Percentiles rank a stretch among this genome's conserved stretches.
Evolutionary conservation across 1,140 invertebrate genomes (phyloP).

Genomic region (Pogonomyrmex californicus): DNA sequence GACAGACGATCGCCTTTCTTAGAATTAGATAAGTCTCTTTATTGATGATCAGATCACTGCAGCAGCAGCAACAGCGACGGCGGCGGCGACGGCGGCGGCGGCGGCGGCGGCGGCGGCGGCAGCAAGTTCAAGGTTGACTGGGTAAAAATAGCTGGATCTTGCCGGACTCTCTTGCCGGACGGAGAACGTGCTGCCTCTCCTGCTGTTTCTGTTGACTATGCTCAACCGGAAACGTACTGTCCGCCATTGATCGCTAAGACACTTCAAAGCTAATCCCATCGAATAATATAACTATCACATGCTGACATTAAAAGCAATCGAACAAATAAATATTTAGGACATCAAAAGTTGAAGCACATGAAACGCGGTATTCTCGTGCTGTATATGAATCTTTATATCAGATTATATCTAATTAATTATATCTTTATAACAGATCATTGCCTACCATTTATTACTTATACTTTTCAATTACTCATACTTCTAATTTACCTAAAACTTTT

Average conservation of each 20-base stretch:
- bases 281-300: background rate
- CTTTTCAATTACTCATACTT: background rate
- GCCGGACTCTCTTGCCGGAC: slow-evolving; percentile 63
- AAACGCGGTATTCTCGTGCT: too few species aligned
- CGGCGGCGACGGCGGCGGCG: slow-evolving; percentile 42
- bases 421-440: background rate
- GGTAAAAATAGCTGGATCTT: slow-evolving; percentile 73
- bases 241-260: slow-evolving; percentile 22
- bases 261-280: background rate
- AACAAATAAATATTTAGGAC: background rate
- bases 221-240: slow-evolving; percentile 69
- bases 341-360: background rate
- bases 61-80: slow-evolving; percentile 72
- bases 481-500: background rate
- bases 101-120: slow-evolving; percentile 45
- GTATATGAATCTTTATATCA: background rate
- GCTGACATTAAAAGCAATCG: background rate
- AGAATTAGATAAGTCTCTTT: slow-evolving; percentile 84
- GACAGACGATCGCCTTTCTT: slow-evolving; percentile 79
- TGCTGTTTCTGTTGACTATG: slow-evolving; percentile 34
- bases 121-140: slow-evolving; percentile 76
- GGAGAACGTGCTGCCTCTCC: slow-evolving; percentile 45
- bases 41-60: slow-evolving; percentile 83
- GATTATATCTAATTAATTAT: background rate
- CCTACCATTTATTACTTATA: background rate